Conservation (phyloP, 2,113 vertebrate genomes). For the Brachyistius frenatus region DNA sequence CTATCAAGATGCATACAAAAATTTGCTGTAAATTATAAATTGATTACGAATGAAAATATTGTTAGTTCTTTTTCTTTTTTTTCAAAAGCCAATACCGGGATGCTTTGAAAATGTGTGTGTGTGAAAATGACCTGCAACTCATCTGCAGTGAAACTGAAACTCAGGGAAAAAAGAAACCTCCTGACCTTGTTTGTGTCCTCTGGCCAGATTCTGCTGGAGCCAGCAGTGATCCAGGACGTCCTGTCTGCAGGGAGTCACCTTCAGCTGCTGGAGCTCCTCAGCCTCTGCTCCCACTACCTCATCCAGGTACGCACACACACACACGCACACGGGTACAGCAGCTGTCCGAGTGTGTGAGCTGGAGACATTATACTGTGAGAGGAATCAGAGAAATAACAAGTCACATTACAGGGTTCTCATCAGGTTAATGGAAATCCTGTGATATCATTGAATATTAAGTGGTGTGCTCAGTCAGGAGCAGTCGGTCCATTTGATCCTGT, state of each 20-base stretch:
- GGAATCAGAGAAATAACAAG: not conserved
- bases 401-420: slow-evolving; percentile 2
- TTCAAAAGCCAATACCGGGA: too few species aligned
- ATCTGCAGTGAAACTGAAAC: slow-evolving; percentile 4
- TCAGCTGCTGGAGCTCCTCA: slow-evolving; percentile 96
- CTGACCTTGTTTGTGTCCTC: slow-evolving; percentile 39
- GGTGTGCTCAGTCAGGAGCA: slow-evolving; percentile 1
- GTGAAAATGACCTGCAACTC: not conserved
- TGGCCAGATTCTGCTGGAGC: slow-evolving; percentile 92
- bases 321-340: slow-evolving; percentile 15
- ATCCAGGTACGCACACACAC: slow-evolving; percentile 88
- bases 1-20: too few species aligned
- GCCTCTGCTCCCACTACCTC: slow-evolving; percentile 98
- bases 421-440: slow-evolving; percentile 13
- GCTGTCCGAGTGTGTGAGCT: not conserved
- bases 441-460: slow-evolving; percentile 6
- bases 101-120: not conserved
- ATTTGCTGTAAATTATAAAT: too few species aligned
- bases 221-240: slow-evolving; percentile 94
- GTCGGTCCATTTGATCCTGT: not conserved
- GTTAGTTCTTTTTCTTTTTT: too few species aligned
- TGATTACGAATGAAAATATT: too few species aligned
- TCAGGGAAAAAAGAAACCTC: not conserved
- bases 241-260: slow-evolving; percentile 97
- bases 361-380: not conserved